A percentile compares a stretch with the other conserved stretches of the same genome.
Evolutionary conservation across 1,140 invertebrate genomes (phyloP).

Genomic region (Drosophila lowei): DNA sequence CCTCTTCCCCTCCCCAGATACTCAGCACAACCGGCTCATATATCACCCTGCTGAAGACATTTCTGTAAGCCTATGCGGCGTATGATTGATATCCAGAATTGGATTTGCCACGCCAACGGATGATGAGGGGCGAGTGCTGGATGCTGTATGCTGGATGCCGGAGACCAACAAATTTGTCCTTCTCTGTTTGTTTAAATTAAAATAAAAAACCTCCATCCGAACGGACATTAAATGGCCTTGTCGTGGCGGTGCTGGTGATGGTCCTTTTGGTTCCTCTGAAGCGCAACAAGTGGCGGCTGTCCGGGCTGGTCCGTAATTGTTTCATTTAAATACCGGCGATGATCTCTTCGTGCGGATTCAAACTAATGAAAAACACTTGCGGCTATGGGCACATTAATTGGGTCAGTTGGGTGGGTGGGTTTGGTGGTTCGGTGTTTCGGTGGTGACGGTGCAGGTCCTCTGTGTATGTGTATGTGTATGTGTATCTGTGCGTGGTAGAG

Average conservation of each 20-base stretch:
- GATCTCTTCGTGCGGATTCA: conserved; percentile 32
- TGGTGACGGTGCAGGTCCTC: neutral
- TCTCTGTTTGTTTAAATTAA: conserved; percentile 22
- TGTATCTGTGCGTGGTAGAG: neutral
- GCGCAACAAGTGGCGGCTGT: conserved; percentile 40
- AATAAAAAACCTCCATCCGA: conserved; percentile 47
- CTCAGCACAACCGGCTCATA: conserved; percentile 80
- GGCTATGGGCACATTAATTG: conserved; percentile 67
- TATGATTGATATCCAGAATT: conserved; percentile 69
- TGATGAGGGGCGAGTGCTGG: neutral
- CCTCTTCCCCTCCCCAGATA: conserved; percentile 45
- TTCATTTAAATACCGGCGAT: conserved; percentile 50
- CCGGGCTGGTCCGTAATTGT: conserved; percentile 39
- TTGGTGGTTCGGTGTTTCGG: neutral
- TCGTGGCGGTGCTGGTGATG: conserved; percentile 7
- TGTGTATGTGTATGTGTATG: neutral
- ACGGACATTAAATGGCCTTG: conserved; percentile 45
- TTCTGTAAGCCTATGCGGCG: conserved; percentile 68
- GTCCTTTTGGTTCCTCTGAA: neutral
- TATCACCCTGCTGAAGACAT: conserved; percentile 77
- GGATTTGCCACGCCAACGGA: conserved; percentile 19
- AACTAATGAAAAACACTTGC: conserved; percentile 75
- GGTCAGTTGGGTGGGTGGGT: conserved; percentile 27
- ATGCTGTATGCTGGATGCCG: neutral
- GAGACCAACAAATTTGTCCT: conserved; percentile 10